Evolutionary conservation across 2,797 vertebrate species (phyloP), one percentile per base, ranked within the genome.

Genomic region (Uromys caudimaculatus): DNA sequence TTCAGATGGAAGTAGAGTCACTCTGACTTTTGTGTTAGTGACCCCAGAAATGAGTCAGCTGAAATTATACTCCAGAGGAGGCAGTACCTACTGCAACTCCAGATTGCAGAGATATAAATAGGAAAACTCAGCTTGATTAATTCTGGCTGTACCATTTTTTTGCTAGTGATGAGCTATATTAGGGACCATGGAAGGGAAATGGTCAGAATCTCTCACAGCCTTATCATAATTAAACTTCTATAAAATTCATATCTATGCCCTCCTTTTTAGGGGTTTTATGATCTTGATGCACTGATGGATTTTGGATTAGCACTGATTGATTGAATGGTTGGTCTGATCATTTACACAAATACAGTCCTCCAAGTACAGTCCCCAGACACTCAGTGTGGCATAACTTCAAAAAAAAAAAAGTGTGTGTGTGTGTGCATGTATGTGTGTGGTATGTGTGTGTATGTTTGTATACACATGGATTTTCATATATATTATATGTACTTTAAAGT

Each of bases 1-100:
- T 96, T 96, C 4, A 38, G 13, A 77, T 76, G 11, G 38, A 96
- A 89, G 52, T 77, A 90, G 77, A n/a, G 0, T 13, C 27, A 0
- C 0, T 23, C 60, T 98, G 96, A 96, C 96, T 78, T 97, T 97
- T 97, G 85, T 93, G 88, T 94, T 95, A 97, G n/a, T 83, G 83
- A 94, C 41, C 32, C 62, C 13, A 60, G 95, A 95, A 96, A 94
- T 97, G 95, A 98, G 95, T 98, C 95, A 97, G 93, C 92, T 50
- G 23, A 60, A 91, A 85, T 83, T 75, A 94, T 41, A 92, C 95
- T 96, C 87, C 91, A 85, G 64, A 67, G 54, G 64, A 96, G 0
- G 9, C 91, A 97, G 93, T 92, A 60, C 67, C 96, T 92, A 58
- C 64, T 94, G 83, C 73, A 95, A 90, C 78, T 97, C 89, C 32